Conservation (phyloP, 2,888 invertebrate species). For the Orchesellides sinensis region DNA sequence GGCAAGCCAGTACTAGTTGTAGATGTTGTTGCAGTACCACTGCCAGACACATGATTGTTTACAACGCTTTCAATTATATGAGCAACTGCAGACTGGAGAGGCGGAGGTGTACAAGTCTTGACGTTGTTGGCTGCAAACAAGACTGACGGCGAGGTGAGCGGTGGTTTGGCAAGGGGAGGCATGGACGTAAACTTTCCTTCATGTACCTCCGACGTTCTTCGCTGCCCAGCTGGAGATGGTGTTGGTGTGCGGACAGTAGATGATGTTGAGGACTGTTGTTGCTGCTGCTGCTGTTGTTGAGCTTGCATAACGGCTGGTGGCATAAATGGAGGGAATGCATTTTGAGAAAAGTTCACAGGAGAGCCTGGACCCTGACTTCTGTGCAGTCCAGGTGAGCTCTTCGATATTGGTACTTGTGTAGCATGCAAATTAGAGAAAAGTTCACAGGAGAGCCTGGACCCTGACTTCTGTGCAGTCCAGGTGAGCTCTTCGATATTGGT, state of each 20-base stretch:
- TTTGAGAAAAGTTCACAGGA: constrained; percentile 7
- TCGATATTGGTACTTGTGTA: constrained; percentile 58
- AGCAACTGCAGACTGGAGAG: constrained; percentile 73
- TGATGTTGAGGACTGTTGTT: constrained; percentile 20
- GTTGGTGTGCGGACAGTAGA: constrained; percentile 12
- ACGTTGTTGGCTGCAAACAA: constrained; percentile 68
- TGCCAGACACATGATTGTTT: constrained; percentile 71
- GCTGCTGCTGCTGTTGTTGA: constrained; percentile 49
- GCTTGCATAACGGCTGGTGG: constrained; percentile 36
- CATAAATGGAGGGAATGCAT: constrained; percentile 39
- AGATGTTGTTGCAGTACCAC: background rate
- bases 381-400: constrained; percentile 52
- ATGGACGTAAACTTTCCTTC: constrained; percentile 56
- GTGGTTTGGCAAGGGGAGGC: constrained; percentile 73
- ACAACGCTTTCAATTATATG: constrained; percentile 75
- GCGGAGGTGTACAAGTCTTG: constrained; percentile 67
- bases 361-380: constrained; percentile 13
- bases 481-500: constrained; percentile 63
- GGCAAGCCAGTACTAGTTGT: constrained; percentile 16
- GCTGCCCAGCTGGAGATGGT: constrained; percentile 30
- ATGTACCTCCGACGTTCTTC: constrained; percentile 28
- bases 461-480: constrained; percentile 26
- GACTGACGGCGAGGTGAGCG: constrained; percentile 73
- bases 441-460: constrained; percentile 22
- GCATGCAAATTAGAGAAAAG: no score